Evolutionary conservation across 2,113 vertebrate species (phyloP).

Genomic region (Bambusicola thoracicus): DNA sequence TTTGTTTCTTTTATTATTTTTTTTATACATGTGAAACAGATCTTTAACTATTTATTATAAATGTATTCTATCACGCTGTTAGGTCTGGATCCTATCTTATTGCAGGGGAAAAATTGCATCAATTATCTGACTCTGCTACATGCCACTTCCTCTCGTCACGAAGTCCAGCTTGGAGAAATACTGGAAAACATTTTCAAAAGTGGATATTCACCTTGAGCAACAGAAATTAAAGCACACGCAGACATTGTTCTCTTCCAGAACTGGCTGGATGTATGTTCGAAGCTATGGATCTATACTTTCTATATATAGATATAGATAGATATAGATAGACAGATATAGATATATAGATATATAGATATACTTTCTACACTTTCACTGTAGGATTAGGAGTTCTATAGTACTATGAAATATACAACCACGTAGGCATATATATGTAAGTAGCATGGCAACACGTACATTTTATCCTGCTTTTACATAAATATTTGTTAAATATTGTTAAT

Average conservation of each 20-base stretch:
- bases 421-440: not conserved
- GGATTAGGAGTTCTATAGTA: not conserved
- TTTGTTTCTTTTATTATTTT: slow-evolving; percentile 65
- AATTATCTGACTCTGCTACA: not conserved
- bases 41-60: slow-evolving; percentile 63
- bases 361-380: not conserved
- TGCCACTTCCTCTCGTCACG: not conserved
- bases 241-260: not conserved
- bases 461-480: not conserved
- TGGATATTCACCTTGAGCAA: not conserved
- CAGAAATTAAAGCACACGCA: not conserved
- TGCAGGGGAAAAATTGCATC: not conserved
- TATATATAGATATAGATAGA: no score
- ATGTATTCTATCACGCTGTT: slow-evolving; percentile 3
- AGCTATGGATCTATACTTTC: not conserved
- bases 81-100: not conserved
- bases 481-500: not conserved
- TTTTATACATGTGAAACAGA: slow-evolving; percentile 51
- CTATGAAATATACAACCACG: not conserved
- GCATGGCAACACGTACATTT: not conserved
- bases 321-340: no score
- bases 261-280: not conserved
- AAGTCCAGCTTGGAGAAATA: not conserved
- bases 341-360: no score
- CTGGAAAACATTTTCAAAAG: not conserved